Evolutionary conservation across 2,888 invertebrate species (phyloP).

Genomic region (Drosophila glabriapex): DNA sequence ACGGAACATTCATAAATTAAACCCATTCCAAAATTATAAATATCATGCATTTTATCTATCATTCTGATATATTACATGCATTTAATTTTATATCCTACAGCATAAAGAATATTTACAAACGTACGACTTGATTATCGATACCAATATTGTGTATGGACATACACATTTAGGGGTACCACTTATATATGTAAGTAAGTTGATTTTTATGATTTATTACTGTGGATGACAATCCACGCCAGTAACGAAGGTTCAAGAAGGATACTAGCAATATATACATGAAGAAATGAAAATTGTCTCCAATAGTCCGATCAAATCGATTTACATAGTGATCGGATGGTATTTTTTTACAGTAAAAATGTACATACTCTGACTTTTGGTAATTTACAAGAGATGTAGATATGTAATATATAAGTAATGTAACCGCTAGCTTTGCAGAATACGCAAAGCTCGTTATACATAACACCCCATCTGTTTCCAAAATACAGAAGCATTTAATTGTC

Average conservation of each 20-base stretch:
- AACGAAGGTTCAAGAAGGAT: neutral
- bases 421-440: neutral
- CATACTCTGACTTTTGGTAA: neutral
- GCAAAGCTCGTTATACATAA: neutral
- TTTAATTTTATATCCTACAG: neutral
- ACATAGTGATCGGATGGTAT: neutral
- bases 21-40: neutral
- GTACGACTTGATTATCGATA: neutral
- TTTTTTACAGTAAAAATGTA: neutral
- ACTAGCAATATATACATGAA: neutral
- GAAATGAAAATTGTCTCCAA: neutral
- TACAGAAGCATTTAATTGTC: neutral
- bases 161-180: neutral
- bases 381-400: neutral
- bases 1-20: neutral
- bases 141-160: neutral
- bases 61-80: neutral
- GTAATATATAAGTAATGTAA: neutral
- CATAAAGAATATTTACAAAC: constrained; percentile 4
- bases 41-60: neutral
- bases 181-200: constrained; percentile 4
- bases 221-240: neutral
- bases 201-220: neutral
- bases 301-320: neutral
- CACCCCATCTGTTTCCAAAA: neutral